phyloP scores from a whole-genome alignment of 2,888 invertebrate genomes.

The Pyralis farinalis region DNA sequence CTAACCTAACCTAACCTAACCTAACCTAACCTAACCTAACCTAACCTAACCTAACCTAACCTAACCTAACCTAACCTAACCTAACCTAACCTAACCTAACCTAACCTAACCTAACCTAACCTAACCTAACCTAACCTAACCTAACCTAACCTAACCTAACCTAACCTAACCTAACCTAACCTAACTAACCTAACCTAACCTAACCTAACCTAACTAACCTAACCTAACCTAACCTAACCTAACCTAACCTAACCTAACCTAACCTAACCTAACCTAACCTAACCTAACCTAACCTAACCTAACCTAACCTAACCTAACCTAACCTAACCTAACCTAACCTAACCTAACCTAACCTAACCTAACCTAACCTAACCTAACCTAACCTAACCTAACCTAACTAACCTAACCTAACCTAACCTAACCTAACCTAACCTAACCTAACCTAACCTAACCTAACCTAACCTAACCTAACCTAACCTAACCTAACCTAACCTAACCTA shows the following conservation, averaged over 20 bases:
- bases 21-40: conserved; percentile 9
- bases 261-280: conserved; percentile 19
- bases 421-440: conserved; percentile 15
- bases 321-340: conserved; percentile 13
- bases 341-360: conserved; percentile 13
- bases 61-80: conserved; percentile 12
- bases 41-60: conserved; percentile 11
- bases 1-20: conserved; percentile 12
- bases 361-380: conserved; percentile 9
- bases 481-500: conserved; percentile 18
- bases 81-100: conserved; percentile 10
- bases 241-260: conserved; percentile 19
- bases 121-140: conserved; percentile 11
- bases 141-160: conserved; percentile 10
- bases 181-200: conserved; percentile 17
- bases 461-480: conserved; percentile 14
- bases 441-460: conserved; percentile 13
- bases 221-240: conserved; percentile 21
- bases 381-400: conserved; percentile 8
- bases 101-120: conserved; percentile 11
- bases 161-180: conserved; percentile 10
- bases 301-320: conserved; percentile 12
- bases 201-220: conserved; percentile 20
- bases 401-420: conserved; percentile 15
- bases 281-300: conserved; percentile 18